A percentile compares a stretch with the other conserved stretches of the same genome.
phyloP scores from a whole-genome alignment of 2,797 vertebrate species.

The Chrysocyon brachyurus region DNA sequence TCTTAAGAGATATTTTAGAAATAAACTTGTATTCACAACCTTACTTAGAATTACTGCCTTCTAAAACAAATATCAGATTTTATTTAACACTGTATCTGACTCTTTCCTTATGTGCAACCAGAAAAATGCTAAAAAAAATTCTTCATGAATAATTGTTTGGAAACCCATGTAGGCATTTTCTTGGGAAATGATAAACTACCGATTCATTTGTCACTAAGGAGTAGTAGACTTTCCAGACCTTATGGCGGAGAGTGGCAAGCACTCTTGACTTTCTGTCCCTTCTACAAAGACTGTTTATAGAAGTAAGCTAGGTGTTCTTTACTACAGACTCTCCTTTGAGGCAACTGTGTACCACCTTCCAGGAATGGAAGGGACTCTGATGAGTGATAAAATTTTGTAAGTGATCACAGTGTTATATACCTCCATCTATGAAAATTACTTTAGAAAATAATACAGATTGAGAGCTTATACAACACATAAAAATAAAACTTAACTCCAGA shows the following conservation, averaged over 20 bases:
- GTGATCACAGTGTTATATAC: background rate
- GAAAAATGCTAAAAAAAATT: background rate
- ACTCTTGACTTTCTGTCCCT: background rate
- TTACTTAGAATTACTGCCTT: background rate
- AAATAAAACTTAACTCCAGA: background rate
- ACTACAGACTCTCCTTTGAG: background rate
- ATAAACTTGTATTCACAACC: background rate
- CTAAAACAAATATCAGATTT: slow-evolving; percentile 24
- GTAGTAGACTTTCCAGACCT: background rate
- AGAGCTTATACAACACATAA: background rate
- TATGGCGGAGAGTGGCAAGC: background rate
- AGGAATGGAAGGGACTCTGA: background rate
- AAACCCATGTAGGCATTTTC: background rate
- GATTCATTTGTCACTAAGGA: background rate
- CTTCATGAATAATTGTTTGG: background rate
- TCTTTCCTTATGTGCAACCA: background rate
- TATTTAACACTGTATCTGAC: background rate
- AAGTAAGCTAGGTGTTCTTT: background rate
- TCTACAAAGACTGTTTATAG: background rate
- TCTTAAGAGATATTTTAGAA: slow-evolving; percentile 13
- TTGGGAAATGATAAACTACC: background rate
- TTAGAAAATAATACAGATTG: background rate
- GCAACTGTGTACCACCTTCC: background rate
- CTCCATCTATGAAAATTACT: background rate
- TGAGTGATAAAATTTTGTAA: background rate